Base-by-base conservation (phyloP, 2,797 vertebrate species). In the Intellagama lesueurii region DNA sequence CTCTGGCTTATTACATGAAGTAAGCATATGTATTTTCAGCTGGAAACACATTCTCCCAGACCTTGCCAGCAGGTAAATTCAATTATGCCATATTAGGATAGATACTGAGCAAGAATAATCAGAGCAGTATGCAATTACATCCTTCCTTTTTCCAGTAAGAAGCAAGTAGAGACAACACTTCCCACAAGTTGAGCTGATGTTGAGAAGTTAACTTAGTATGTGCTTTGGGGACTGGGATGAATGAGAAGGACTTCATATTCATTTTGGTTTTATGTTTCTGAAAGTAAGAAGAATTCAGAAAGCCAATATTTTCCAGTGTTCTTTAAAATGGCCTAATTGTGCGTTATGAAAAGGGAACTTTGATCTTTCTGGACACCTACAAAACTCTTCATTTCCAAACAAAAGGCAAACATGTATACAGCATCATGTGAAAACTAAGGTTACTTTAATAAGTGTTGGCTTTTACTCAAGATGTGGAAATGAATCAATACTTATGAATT, bases 401-500 rank as follows among this genome's bases (percentile, higher is more conserved):
- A 11, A 52, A 72, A n/a, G 17, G 30, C 3, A 49, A 83, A 52
- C 49, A 69, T 68, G 26, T 3, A 2, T 19, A 72, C 11, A 84
- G 28, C 28, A 72, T 52, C 9, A 32, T 24, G n/a, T 84, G 30
- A 49, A 19, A 83, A 11, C 8, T 12, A 32, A 49, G 66, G 14
- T 5, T 72, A n/a, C 68, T 70, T 28, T 17, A 72, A 72, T 12
- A 49, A 49, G 3, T 0, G 22, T 72, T 52, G 68, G 44, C 30
- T 72, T 49, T 72, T n/a, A n/a, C 40, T 70, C 81, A 84, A 72
- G 28, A 52, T 49, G 30, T 32, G 8, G 30, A 84, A 84, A 84
- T 72, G 4, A 72, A 84, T 83, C 81, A 83, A 83, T 84, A 83
- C 16, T 52, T 83, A 84, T 84, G 68, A 72, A 72, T 84, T 72